Percentiles rank a stretch among this genome's conserved stretches.
These are phyloP conservation scores for Oryzaephilus surinamensis DNA, from an alignment of 1,140 invertebrate species.

Conservation along the genomic window DNA sequence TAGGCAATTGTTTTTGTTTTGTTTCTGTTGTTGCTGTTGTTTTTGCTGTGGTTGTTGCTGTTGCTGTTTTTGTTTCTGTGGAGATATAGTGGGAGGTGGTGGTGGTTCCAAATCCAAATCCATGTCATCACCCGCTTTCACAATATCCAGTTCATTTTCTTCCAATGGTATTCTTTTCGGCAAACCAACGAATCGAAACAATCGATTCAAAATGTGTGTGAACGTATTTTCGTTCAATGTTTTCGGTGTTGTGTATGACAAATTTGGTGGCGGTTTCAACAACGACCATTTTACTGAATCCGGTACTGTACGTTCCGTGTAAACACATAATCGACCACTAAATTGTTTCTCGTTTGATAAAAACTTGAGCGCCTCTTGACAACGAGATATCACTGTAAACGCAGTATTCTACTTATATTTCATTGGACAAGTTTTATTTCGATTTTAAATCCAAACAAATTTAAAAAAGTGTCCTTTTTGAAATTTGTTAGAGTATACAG, in stretches of 20 bases:
- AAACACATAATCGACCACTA: conserved; percentile 15
- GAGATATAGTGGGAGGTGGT: too few species aligned
- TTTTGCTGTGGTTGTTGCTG: conserved; percentile 3
- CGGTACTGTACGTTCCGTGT: too few species aligned
- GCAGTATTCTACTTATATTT: not conserved
- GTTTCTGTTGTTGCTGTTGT: conserved; percentile 1
- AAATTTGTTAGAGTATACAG: too few species aligned
- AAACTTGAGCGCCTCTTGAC: conserved; percentile 22
- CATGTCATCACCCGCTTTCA: too few species aligned
- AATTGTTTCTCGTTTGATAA: conserved; percentile 12
- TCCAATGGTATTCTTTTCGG: too few species aligned
- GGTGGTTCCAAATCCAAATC: too few species aligned
- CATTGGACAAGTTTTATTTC: too few species aligned
- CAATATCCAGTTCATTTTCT: too few species aligned
- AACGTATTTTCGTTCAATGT: conserved; percentile 12
- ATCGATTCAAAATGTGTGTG: conserved; percentile 15
- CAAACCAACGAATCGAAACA: conserved; percentile 19
- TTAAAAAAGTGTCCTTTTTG: too few species aligned
- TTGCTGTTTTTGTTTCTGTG: not conserved
- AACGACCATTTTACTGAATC: too few species aligned
- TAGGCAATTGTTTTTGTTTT: conserved; percentile 5
- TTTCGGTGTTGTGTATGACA: conserved; percentile 1
- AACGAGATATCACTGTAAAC: conserved; percentile 25
- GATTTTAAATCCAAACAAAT: too few species aligned
- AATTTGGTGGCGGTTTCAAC: too few species aligned